Evolutionary conservation across 1,140 invertebrate genomes (phyloP), one percentile per base, ranked within the genome.

Genomic region (Bombus impatiens): DNA sequence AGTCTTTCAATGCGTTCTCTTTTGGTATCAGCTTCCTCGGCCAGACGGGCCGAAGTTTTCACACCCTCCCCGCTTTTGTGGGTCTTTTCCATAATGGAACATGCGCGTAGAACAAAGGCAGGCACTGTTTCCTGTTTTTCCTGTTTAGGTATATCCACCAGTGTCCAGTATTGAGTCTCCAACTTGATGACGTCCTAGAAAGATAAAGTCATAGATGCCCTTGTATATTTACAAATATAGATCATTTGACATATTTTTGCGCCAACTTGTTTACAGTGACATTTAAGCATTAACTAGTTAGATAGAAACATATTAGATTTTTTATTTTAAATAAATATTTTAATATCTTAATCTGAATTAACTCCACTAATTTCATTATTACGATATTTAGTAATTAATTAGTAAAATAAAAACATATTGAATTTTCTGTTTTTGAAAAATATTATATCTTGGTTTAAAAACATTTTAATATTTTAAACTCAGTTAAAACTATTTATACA

Each of bases 131-230:
- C 98, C 90, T 98, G 98, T 93, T 98, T 98, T 91, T 98, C 96
- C 92, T 98, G 97, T 68, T 97, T 97, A 28, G 98, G 98, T 79
- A 99, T 98, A 92, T 99, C 98, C 37, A 99, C 97, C 82, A 99
- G 94, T 1, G 98, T 98, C 98, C 98, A 99, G 95, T 99, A 98
- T 93, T 99, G 98, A 3, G 98, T 98, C 95, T 99, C 98, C 92
- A 99, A 95, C 86, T 98, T 97, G 87, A 98, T 98, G 22, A 99
- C 98, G 92, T 98, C 98, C 98, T 98, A 93, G 72, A 96, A 95
- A 78, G 62, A 71, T 32, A 67, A 84, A 78, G 77, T 53, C 47
- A 67, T 57, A 37, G 35, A 59, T 76, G 47, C n/a, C 37, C 10
- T 47, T 59, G 28, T n/a, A 62, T 28, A 22, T 35, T 65, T 78